These are phyloP conservation scores for Colletes collaris DNA, from an alignment of 2,888 invertebrate species.

Conservation along the genomic window DNA sequence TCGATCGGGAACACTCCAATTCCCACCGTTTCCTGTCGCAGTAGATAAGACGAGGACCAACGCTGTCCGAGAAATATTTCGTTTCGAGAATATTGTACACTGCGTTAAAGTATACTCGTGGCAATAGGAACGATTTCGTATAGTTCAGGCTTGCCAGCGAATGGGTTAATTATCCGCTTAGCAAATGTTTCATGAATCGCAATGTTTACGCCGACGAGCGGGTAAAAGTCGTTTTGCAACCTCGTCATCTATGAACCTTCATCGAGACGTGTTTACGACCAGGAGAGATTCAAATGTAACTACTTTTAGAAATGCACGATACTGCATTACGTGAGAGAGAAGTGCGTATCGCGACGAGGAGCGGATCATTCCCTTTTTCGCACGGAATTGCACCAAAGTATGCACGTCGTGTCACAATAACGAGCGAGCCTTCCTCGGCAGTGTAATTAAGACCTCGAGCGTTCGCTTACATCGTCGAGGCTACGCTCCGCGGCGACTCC, in stretches of 20 bases:
- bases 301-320: conserved; percentile 3
- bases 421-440: conserved; percentile 27
- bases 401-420: conserved; percentile 59
- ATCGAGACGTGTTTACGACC: no score
- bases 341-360: conserved; percentile 48
- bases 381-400: conserved; percentile 59
- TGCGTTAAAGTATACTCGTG: no score
- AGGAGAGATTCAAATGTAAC: neutral
- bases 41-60: neutral
- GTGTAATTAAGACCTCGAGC: conserved; percentile 59
- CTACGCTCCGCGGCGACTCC: conserved; percentile 12
- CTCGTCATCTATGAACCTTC: conserved; percentile 4
- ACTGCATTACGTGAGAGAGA: conserved; percentile 44
- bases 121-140: no score
- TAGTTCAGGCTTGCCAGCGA: no score
- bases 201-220: neutral
- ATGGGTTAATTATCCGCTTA: neutral
- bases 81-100: no score
- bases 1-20: conserved; percentile 13
- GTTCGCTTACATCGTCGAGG: conserved; percentile 2
- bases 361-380: conserved; percentile 65
- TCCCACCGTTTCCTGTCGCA: conserved; percentile 17
- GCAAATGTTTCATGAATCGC: neutral
- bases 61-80: no score
- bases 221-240: conserved; percentile 5